Base-by-base conservation (phyloP, 2,797 vertebrate genomes). In the Onychomys arenicola region DNA sequence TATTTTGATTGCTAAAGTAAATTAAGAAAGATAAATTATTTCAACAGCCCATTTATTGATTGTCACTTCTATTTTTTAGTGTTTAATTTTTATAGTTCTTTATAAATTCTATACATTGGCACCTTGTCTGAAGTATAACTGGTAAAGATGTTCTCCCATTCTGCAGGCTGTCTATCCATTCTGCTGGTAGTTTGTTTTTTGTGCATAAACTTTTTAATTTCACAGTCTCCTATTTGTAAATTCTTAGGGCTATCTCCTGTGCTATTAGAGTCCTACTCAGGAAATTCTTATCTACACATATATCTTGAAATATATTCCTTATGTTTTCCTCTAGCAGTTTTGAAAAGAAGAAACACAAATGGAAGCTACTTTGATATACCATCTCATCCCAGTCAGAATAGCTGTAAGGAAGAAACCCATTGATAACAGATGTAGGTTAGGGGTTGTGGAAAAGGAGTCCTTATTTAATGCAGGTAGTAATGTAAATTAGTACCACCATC, bases 1-100 rank as follows among this genome's bases (percentile, higher is more conserved):
- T 81, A 4, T 81, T 94, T 94, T 84, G 5, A 27, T 78, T 9
- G 52, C 89, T 88, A 93, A 93, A 88, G 11, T 78, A 92, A 69
- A 52, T 23, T 46, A 59, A 73, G 46, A 87, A 87, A 69, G 71
- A 43, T 81, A 57, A 81, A 81, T 6, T 37, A 57, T 81, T 81
- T 81, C 52, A 81, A 14, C 52, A 57, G 21, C 52, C 34, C 13
- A 37, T 57, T 81, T 37, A 81, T 81, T 57, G 69, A 71, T 81
- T 81, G 34, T 37, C 21, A 57, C 55, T 57, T 57, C 81, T 34
- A 57, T 37, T 57, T 81, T 5, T 57, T 57, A 80, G 77, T 81
- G 11, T 37, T 27, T 57, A 57, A 57, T 57, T 81, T 57, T 57
- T 37, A 21, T 37, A 81, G 6, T n/a, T 81, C 52, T 81, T 37